Conservation (phyloP, 1,140 invertebrate genomes). For the Platyura marginata region DNA sequence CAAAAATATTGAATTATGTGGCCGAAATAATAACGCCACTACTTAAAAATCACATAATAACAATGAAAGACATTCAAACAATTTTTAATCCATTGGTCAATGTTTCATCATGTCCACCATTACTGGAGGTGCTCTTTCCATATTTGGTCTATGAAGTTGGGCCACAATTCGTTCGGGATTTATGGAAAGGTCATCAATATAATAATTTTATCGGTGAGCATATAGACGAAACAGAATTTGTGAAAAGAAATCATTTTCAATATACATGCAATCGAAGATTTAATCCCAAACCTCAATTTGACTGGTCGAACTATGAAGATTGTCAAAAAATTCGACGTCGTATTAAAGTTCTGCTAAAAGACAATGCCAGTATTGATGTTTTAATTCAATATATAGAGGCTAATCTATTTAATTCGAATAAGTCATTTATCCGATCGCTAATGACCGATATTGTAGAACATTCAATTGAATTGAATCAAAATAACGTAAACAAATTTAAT, state of each 20-base stretch:
- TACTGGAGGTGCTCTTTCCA: constrained; percentile 29
- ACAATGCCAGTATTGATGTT: constrained; percentile 42
- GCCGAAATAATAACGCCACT: constrained; percentile 40
- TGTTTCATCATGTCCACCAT: constrained; percentile 17
- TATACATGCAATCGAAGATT: too few species aligned
- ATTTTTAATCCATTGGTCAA: background rate
- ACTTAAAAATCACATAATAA: background rate
- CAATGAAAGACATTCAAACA: background rate
- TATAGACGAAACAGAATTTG: constrained; percentile 29
- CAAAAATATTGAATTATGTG: constrained; percentile 50
- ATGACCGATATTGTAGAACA: too few species aligned
- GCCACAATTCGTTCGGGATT: constrained; percentile 26
- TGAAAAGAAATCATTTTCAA: constrained; percentile 37
- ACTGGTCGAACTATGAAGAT: constrained; percentile 29
- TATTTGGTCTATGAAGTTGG: constrained; percentile 29
- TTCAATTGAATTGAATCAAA: too few species aligned
- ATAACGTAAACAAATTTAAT: constrained; percentile 24
- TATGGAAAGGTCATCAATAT: constrained; percentile 32
- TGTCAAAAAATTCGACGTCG: constrained; percentile 4
- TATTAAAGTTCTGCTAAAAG: too few species aligned
- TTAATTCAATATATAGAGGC: constrained; percentile 39
- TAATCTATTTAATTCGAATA: constrained; percentile 53
- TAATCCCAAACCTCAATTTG: too few species aligned
- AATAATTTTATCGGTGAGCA: constrained; percentile 22
- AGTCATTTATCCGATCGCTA: constrained; percentile 43